Conservation (phyloP, 2,113 vertebrate species). For the Azemiops feae region DNA sequence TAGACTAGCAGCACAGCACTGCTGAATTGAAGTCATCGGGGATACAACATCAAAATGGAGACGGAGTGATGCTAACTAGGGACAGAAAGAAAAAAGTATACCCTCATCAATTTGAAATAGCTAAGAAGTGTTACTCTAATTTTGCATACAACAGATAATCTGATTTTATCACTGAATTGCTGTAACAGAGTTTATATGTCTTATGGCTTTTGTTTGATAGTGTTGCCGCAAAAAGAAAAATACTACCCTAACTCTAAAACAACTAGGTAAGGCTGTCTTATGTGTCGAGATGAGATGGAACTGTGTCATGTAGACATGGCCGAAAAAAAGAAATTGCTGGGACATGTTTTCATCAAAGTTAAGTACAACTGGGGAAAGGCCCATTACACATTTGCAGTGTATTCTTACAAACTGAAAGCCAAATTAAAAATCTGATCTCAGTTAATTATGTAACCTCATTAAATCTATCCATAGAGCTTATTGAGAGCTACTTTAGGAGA, state of each 20-base stretch:
- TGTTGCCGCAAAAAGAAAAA: neutral
- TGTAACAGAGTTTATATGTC: neutral
- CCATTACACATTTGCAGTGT: neutral
- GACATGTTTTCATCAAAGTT: neutral
- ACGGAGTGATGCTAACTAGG: neutral
- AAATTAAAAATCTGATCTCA: neutral
- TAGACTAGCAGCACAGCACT: neutral
- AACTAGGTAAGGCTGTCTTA: neutral
- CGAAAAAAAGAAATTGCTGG: neutral
- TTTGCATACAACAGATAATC: neutral
- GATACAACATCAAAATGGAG: neutral
- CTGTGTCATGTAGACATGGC: neutral
- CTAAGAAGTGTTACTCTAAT: neutral
- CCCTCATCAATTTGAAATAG: neutral
- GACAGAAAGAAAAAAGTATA: neutral
- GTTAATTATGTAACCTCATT: neutral
- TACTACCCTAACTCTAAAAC: neutral
- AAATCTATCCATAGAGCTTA: neutral
- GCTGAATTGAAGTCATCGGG: neutral
- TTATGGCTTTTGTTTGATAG: neutral
- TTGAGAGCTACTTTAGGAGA: constrained; percentile 35
- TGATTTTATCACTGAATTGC: neutral
- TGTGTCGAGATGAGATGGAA: neutral
- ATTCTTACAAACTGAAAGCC: neutral
- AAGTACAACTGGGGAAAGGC: neutral